Evolutionary conservation across 1,140 invertebrate genomes (phyloP).

Genomic region (Hermetia illucens): DNA sequence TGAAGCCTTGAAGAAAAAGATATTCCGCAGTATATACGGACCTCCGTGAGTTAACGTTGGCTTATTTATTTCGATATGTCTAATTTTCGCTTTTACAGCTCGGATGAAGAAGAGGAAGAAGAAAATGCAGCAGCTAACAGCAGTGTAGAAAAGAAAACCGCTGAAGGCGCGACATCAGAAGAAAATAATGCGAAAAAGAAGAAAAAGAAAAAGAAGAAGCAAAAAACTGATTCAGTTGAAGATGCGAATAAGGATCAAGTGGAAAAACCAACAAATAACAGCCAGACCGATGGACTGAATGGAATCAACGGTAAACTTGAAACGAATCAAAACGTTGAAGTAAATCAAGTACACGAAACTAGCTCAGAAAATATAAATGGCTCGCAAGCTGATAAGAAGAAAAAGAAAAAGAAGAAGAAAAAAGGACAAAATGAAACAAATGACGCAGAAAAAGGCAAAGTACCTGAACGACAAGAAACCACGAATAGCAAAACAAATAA

Average conservation of each 20-base stretch:
- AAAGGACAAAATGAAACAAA: background rate
- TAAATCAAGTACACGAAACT: too few species aligned
- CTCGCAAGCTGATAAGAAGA: conserved; percentile 10
- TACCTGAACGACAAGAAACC: background rate
- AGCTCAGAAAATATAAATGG: background rate
- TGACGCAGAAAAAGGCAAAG: conserved; percentile 5
- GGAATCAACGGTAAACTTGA: too few species aligned
- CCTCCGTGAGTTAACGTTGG: conserved; percentile 29
- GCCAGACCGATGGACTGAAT: too few species aligned
- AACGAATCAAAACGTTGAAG: too few species aligned
- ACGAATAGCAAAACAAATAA: background rate
- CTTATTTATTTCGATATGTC: background rate
- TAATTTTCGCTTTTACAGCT: conserved; percentile 10
- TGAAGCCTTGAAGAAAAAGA: conserved; percentile 58
- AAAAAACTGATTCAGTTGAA: too few species aligned
- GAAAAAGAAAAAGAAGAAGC: conserved; percentile 17
- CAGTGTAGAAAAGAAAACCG: background rate
- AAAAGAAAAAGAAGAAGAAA: conserved; percentile 12
- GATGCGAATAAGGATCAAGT: too few species aligned
- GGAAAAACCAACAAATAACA: too few species aligned
- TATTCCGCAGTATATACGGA: conserved; percentile 69
- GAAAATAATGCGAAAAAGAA: conserved; percentile 17
- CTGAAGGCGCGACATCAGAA: conserved; percentile 11
- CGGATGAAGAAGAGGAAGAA: conserved; percentile 21
- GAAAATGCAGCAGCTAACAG: background rate